Conservation (phyloP, 2,797 vertebrate genomes). For the Falco columbarius region DNA sequence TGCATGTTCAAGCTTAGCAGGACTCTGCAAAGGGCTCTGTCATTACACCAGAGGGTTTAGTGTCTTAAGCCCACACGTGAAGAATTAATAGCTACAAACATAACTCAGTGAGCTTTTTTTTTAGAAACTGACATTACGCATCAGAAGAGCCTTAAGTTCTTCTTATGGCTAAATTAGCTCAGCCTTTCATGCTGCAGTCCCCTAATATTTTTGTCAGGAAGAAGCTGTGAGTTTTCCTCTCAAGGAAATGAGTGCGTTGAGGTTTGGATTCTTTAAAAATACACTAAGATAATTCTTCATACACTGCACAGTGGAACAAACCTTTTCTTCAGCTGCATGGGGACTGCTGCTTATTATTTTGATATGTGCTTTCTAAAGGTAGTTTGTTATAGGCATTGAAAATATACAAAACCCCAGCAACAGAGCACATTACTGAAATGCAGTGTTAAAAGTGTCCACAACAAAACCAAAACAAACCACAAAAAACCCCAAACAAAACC, state of each 20-base stretch:
- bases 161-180: neutral
- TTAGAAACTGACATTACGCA: neutral
- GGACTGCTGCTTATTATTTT: neutral
- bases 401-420: neutral
- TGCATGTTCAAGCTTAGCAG: neutral
- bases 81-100: neutral
- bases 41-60: neutral
- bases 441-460: neutral
- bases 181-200: neutral
- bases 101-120: neutral
- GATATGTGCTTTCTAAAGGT: neutral
- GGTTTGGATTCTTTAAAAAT: neutral
- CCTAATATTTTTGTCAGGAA: neutral
- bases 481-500: neutral
- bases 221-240: neutral
- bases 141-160: neutral
- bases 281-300: neutral
- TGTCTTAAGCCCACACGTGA: neutral
- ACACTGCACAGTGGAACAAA: neutral
- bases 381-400: constrained; percentile 28
- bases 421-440: neutral
- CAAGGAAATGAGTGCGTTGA: neutral
- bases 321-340: constrained; percentile 7
- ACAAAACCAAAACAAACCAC: neutral
- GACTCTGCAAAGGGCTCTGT: neutral